Evolutionary conservation across 2,797 vertebrate genomes (phyloP).

Genomic region (Bucorvus abyssinicus): DNA sequence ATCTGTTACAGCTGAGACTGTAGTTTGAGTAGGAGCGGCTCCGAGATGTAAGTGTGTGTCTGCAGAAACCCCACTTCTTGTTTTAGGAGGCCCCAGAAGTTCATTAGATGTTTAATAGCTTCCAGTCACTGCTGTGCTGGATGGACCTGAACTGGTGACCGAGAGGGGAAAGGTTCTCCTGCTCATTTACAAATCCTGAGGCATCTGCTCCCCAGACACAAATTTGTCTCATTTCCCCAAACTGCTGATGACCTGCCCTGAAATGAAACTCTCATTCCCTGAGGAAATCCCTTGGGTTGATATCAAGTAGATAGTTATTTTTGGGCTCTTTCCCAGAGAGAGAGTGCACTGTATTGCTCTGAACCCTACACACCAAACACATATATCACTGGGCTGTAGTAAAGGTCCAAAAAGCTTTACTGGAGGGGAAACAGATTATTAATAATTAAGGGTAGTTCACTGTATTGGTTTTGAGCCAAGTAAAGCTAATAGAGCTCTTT

Average conservation of each 20-base stretch:
- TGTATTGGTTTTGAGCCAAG: conserved; percentile 51
- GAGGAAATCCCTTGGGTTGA: conserved; percentile 57
- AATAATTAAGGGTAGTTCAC: conserved; percentile 54
- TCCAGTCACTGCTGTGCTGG: conserved; percentile 19
- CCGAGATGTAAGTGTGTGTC: neutral
- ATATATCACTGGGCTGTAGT: conserved; percentile 7
- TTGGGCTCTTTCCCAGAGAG: conserved; percentile 59
- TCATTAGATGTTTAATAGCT: conserved; percentile 46
- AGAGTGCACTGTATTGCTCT: conserved; percentile 39
- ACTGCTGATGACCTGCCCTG: conserved; percentile 49
- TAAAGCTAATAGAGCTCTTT: conserved; percentile 18
- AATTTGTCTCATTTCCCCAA: conserved; percentile 52
- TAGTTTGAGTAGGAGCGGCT: neutral
- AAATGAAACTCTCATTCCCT: conserved; percentile 41
- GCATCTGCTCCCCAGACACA: conserved; percentile 59
- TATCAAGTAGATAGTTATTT: conserved; percentile 62
- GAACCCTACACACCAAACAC: conserved; percentile 37
- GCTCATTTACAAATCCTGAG: conserved; percentile 45
- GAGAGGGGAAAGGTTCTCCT: conserved; percentile 40
- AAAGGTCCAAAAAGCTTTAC: conserved; percentile 43
- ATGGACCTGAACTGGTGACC: conserved; percentile 48
- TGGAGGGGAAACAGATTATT: conserved; percentile 52
- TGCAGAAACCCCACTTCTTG: neutral
- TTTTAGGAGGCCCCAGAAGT: conserved; percentile 27
- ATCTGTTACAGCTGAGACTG: neutral